Base-by-base conservation (phyloP, 2,797 vertebrate genomes). In the Prunella strophiata region DNA sequence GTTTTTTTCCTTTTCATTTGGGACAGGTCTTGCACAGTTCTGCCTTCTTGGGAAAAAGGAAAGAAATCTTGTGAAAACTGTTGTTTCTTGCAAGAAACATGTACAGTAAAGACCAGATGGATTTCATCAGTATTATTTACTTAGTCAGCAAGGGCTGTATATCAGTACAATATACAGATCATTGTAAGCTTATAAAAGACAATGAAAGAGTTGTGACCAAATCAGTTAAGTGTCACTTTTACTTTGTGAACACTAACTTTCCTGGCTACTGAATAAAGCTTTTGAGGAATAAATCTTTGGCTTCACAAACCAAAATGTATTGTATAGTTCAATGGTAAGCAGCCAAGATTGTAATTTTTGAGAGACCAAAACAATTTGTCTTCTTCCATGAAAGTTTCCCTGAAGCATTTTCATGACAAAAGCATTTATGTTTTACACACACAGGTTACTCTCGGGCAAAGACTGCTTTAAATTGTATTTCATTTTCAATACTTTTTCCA, bases 351-450 rank as follows among this genome's bases (percentile, higher is more conserved):
- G 21, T 58, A 81, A 89, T 71, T 82, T 94, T 97, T 55, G 42
- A 91, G 85, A 91, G 47, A 62, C 26, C 61, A 42, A 59, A 92
- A 54, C 40, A 89, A 77, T 88, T 59, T 91, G 20, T 91, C 78
- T 95, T 96, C 86, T 81, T 85, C 42, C 6, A 10, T 77, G 61
- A 94, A 94, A 71, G 23, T 43, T 86, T 96, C 90, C 90, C 66
- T 75, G 82, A 94, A 93, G 57, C 59, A 38, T 78, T 95, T 94
- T 72, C 18, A 5, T 80, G 26, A 58, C 47, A 74, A 85, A 75
- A 79, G 36, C 14, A 8, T 30, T 61, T 36, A 82, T 76, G 29
- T 93, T 92, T 75, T 84, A 59, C 51, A 74, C 40, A 61, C 16
- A 36, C 19, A 90, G 58, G 65, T 95, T 81, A 82, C 36, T 91